These are phyloP conservation scores for Myrmecophaga tridactyla DNA, from an alignment of 2,113 vertebrate species.

Conservation along the genomic window DNA sequence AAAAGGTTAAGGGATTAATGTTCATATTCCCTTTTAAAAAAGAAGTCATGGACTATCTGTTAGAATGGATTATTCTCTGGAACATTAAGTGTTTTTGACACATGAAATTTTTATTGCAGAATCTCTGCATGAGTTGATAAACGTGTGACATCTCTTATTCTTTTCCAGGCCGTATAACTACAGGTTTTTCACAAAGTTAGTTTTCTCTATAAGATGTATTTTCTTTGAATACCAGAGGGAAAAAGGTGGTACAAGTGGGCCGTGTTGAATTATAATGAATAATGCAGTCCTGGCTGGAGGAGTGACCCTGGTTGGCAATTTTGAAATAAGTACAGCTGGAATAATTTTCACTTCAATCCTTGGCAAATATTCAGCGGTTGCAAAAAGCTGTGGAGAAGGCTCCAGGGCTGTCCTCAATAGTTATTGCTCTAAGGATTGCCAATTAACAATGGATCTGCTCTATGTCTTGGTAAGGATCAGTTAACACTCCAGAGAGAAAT, in stretches of 20 bases:
- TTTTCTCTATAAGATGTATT: not conserved
- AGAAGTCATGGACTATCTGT: not conserved
- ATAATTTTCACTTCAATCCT: constrained; percentile 40
- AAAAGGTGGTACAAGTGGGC: fast-evolving
- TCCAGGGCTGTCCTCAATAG: not conserved
- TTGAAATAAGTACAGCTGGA: constrained; percentile 3
- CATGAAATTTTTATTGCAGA: not conserved
- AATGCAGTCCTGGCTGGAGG: not conserved
- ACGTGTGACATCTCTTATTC: fast-evolving
- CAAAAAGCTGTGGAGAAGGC: not conserved
- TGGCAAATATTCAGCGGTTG: constrained; percentile 12
- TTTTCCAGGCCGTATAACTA: not conserved
- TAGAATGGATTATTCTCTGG: not conserved
- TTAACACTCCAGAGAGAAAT: not conserved
- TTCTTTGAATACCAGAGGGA: not conserved
- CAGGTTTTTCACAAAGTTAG: not conserved
- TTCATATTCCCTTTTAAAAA: not conserved
- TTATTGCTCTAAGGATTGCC: not conserved
- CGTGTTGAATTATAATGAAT: not conserved
- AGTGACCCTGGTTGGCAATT: not conserved
- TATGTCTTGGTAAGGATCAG: not conserved
- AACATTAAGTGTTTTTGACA: not conserved
- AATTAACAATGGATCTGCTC: not conserved
- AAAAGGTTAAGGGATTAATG: too few species aligned
- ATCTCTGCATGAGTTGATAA: not conserved